phyloP scores from a whole-genome alignment of 2,797 vertebrate genomes.

The Carapus acus region DNA sequence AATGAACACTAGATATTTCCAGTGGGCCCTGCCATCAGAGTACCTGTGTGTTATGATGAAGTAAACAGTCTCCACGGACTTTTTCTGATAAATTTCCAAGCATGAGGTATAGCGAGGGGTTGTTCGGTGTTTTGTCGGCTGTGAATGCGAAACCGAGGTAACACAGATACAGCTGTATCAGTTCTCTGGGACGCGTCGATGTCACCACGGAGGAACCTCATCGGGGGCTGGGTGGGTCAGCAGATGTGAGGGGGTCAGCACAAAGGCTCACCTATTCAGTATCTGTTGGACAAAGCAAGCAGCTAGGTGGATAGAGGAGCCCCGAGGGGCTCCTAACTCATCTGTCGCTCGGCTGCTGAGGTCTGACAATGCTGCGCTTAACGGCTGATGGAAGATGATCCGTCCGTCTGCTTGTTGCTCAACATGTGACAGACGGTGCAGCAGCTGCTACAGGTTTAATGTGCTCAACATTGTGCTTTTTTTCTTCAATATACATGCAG shows the following conservation, averaged over 20 bases:
- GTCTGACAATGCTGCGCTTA: slow-evolving; percentile 74
- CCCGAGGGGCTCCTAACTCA: slow-evolving; percentile 71
- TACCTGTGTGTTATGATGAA: slow-evolving; percentile 15
- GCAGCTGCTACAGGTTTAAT: slow-evolving; percentile 50
- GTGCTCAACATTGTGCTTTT: no score
- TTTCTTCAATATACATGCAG: no score
- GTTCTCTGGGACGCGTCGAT: slow-evolving; percentile 66
- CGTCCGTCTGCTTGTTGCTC: slow-evolving; percentile 62
- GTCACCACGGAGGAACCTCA: slow-evolving; percentile 55
- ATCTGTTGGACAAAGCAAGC: slow-evolving; percentile 74
- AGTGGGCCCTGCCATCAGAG: slow-evolving; percentile 37
- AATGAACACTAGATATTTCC: slow-evolving; percentile 58
- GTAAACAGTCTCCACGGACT: slow-evolving; percentile 15
- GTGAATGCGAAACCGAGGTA: slow-evolving; percentile 53
- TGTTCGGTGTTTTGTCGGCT: slow-evolving; percentile 33
- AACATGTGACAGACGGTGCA: slow-evolving; percentile 57
- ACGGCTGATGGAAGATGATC: slow-evolving; percentile 72
- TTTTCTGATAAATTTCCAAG: slow-evolving; percentile 23
- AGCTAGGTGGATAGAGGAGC: slow-evolving; percentile 64
- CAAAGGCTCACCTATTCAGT: slow-evolving; percentile 80
- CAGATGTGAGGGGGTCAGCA: slow-evolving; percentile 73
- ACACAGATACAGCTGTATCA: slow-evolving; percentile 62
- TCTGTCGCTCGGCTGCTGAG: slow-evolving; percentile 74
- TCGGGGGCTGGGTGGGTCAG: slow-evolving; percentile 72
- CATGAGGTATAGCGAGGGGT: slow-evolving; percentile 24